phyloP scores from a whole-genome alignment of 1,140 invertebrate genomes.

The Asobara japonica region DNA sequence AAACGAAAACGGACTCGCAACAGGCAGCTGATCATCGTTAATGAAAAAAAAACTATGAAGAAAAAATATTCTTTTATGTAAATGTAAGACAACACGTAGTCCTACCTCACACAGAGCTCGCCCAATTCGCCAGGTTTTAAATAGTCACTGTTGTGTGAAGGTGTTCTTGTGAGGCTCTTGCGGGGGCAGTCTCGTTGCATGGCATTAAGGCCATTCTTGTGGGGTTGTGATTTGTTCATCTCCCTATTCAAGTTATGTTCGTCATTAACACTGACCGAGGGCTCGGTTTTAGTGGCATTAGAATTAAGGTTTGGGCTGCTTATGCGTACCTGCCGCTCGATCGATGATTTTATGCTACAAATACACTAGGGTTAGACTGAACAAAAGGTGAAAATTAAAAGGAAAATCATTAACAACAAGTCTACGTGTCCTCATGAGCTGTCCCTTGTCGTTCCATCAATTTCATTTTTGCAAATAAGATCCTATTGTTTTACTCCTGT shows the following conservation, averaged over 20 bases:
- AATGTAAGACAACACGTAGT: conserved; percentile 58
- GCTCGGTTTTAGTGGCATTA: conserved; percentile 59
- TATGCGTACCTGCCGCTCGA: conserved; percentile 58
- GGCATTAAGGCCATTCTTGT: conserved; percentile 27
- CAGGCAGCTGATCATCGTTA: background rate
- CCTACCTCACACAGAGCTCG: conserved; percentile 67
- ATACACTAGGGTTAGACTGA: conserved; percentile 57
- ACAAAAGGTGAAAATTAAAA: background rate
- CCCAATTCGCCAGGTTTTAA: conserved; percentile 66
- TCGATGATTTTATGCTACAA: conserved; percentile 62
- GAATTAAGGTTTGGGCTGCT: conserved; percentile 60
- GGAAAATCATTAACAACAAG: background rate
- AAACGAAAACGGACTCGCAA: conserved; percentile 32
- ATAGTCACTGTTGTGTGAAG: conserved; percentile 62
- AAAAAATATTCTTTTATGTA: conserved; percentile 31
- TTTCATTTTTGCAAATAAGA: background rate
- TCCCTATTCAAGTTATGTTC: conserved; percentile 54
- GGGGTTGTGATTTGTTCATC: conserved; percentile 52
- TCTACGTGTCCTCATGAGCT: background rate
- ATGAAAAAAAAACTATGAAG: background rate
- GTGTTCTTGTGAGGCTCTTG: conserved; percentile 39
- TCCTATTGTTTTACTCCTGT: background rate
- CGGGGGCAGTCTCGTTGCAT: conserved; percentile 27
- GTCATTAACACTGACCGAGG: conserved; percentile 52
- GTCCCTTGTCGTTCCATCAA: conserved; percentile 2